Conservation (phyloP, 2,113 vertebrate genomes). For the Trogon melanurus region DNA sequence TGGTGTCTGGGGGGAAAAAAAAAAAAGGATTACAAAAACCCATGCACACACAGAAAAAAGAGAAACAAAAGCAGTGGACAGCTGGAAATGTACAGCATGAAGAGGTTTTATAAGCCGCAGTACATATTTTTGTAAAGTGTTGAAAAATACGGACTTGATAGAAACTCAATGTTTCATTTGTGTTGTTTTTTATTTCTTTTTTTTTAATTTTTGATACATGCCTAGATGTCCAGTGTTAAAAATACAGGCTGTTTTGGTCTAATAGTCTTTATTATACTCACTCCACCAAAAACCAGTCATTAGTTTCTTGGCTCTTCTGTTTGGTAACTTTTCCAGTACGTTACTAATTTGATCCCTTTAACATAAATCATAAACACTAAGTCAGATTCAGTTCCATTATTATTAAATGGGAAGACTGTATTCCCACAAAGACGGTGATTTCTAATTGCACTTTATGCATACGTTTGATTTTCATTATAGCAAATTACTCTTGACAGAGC, state of each 20-base stretch:
- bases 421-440: background rate
- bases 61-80: fast-evolving
- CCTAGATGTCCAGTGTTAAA: background rate
- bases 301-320: background rate
- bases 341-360: background rate
- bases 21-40: background rate
- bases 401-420: background rate
- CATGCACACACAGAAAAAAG: fast-evolving
- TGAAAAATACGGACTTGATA: background rate
- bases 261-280: background rate
- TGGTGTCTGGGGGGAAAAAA: background rate
- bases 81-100: background rate
- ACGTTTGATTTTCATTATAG: background rate
- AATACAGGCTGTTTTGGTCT: background rate
- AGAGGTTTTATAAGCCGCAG: background rate
- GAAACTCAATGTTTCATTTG: background rate
- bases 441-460: background rate
- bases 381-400: background rate
- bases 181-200: background rate
- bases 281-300: background rate
- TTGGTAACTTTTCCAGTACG: background rate
- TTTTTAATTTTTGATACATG: background rate
- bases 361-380: background rate
- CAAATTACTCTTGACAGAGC: background rate
- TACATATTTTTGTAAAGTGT: background rate